Evolutionary conservation across 1,140 invertebrate genomes (phyloP).

Genomic region (Leptinotarsa undecemlineata): DNA sequence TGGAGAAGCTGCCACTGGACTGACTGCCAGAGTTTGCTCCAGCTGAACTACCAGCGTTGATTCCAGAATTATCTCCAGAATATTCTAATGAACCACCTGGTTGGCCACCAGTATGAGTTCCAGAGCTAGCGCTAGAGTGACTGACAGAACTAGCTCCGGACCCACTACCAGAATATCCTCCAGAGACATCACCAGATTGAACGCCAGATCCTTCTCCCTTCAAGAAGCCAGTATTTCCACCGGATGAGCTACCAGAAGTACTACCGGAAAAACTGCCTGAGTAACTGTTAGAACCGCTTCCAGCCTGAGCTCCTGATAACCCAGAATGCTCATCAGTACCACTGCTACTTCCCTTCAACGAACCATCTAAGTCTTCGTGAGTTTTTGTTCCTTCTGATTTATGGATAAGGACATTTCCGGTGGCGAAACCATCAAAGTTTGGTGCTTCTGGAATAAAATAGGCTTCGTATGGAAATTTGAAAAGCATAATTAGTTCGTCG

Average conservation of each 20-base stretch:
- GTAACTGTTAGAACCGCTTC: not conserved
- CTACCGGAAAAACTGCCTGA: not conserved
- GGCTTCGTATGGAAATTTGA: too few species aligned
- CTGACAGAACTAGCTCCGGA: not conserved
- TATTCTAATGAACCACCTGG: too few species aligned
- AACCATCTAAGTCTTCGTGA: not conserved
- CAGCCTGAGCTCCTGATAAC: not conserved
- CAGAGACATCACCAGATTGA: not conserved
- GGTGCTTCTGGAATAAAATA: not conserved
- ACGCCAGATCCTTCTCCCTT: not conserved
- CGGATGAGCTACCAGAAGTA: not conserved
- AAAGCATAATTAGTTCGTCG: too few species aligned
- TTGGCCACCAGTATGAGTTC: not conserved
- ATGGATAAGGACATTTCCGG: not conserved
- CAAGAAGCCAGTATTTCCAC: not conserved
- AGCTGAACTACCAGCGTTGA: not conserved
- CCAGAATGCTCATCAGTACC: not conserved
- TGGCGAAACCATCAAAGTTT: not conserved
- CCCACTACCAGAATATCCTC: not conserved
- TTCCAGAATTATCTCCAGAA: not conserved
- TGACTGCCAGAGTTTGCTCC: not conserved
- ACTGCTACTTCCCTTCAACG: not conserved
- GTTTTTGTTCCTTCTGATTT: not conserved
- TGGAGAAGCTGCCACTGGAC: not conserved
- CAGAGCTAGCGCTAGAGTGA: not conserved